Evolutionary conservation across 2,888 invertebrate species (phyloP).

Genomic region (Scelioninae gen. 1): DNA sequence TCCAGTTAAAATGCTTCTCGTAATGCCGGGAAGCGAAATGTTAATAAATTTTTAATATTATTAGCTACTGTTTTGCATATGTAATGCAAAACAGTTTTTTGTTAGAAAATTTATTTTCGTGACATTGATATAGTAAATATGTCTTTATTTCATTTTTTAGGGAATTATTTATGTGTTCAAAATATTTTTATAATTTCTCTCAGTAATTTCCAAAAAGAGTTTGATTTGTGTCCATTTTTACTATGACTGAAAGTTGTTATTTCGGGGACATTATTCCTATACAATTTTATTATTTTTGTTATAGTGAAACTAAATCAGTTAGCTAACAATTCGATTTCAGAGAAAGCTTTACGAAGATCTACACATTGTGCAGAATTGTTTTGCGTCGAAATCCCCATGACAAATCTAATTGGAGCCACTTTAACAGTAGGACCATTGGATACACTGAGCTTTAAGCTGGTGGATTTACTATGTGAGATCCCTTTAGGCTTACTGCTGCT

Average conservation of each 20-base stretch:
- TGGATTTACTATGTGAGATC: slow-evolving; percentile 79
- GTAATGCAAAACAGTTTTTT: no score
- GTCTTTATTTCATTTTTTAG: no score
- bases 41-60: slow-evolving; percentile 7
- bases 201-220: no score
- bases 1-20: slow-evolving; percentile 35
- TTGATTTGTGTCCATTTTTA: no score
- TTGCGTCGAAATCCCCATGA: slow-evolving; percentile 83
- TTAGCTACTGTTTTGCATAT: not conserved
- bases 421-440: slow-evolving; percentile 78
- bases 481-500: slow-evolving; percentile 81
- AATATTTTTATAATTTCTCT: no score
- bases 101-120: no score
- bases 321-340: slow-evolving; percentile 25
- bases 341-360: slow-evolving; percentile 42
- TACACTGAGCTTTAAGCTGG: slow-evolving; percentile 80
- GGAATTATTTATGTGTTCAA: no score
- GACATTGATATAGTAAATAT: no score
- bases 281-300: no score
- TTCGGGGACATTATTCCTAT: no score
- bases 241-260: no score
- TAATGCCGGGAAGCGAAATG: not conserved
- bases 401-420: slow-evolving; percentile 84
- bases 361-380: slow-evolving; percentile 65
- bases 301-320: slow-evolving; percentile 5